A percentile compares a stretch with the other conserved stretches of the same genome.
Evolutionary conservation across 2,888 invertebrate genomes (phyloP).

Genomic region (Torymus auratus): DNA sequence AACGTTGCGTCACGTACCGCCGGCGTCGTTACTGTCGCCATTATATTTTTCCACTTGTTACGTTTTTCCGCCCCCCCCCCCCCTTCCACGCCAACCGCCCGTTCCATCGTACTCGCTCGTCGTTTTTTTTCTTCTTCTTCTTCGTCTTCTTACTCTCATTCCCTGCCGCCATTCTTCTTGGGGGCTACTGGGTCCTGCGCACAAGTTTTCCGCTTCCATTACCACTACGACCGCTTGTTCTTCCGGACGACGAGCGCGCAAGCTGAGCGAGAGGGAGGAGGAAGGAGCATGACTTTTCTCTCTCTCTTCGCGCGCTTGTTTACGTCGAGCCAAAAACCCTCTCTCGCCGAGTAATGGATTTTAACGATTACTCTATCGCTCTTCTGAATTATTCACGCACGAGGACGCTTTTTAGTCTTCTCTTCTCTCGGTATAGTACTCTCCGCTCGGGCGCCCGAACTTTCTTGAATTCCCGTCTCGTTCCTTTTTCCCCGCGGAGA

Average conservation of each 20-base stretch:
- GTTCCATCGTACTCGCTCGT: not conserved
- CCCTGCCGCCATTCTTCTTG: slow-evolving; percentile 13
- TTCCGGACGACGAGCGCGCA: slow-evolving; percentile 28
- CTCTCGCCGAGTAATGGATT: slow-evolving; percentile 44
- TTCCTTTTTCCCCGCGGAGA: too few relatives aligned
- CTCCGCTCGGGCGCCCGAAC: not conserved
- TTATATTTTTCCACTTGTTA: slow-evolving; percentile 54
- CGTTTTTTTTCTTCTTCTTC: not conserved
- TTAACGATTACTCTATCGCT: slow-evolving; percentile 43
- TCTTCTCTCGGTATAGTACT: not conserved
- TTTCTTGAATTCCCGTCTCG: not conserved
- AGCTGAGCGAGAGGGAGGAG: not conserved
- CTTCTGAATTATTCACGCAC: slow-evolving; percentile 46
- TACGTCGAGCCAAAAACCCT: slow-evolving; percentile 39
- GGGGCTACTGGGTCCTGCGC: not conserved
- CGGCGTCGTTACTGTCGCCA: slow-evolving; percentile 51
- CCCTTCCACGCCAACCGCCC: too few relatives aligned
- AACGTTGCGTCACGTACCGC: slow-evolving; percentile 47
- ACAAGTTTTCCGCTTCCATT: slow-evolving; percentile 52
- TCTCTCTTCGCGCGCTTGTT: slow-evolving; percentile 32
- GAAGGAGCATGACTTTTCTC: not conserved
- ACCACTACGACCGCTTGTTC: slow-evolving; percentile 35
- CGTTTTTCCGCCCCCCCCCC: slow-evolving; percentile 21
- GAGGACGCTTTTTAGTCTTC: slow-evolving; percentile 14
- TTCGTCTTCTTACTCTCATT: not conserved